Percentiles rank a stretch among this genome's conserved stretches.
Conservation (phyloP, 37 sponge, comb jelly and placozoan species). For the Tethya wilhelma region DNA sequence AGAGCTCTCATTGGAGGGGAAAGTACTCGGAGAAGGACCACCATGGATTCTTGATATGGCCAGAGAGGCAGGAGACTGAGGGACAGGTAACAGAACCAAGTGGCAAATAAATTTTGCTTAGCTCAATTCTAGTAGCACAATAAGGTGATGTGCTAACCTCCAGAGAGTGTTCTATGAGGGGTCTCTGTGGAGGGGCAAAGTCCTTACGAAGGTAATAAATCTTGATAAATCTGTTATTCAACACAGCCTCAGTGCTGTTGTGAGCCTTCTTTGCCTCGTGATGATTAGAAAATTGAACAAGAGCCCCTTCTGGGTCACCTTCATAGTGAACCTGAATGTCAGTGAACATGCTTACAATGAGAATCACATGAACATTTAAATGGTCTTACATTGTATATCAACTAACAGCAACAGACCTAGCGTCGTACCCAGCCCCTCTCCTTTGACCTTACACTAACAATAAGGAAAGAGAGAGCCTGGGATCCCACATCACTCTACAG, state of each 20-base stretch:
- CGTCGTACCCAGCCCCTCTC: not conserved
- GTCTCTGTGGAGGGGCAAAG: not conserved
- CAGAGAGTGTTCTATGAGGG: constrained; percentile 2
- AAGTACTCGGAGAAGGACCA: not conserved
- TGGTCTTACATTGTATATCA: not conserved
- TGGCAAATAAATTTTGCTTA: not conserved
- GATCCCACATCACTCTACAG: no score
- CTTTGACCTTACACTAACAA: not conserved
- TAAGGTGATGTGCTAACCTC: constrained; percentile 18
- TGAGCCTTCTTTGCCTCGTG: constrained; percentile 85
- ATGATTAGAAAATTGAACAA: constrained; percentile 80
- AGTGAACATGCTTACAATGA: not conserved
- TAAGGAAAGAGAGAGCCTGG: not conserved
- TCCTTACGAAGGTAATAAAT: constrained; percentile 65
- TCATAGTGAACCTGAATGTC: constrained; percentile 78
- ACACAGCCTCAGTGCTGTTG: constrained; percentile 85
- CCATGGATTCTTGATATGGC: constrained; percentile 5
- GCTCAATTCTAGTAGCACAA: no score
- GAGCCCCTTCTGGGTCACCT: constrained; percentile 84
- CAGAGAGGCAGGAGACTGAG: constrained; percentile 12
- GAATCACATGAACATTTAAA: not conserved
- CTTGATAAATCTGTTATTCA: constrained; percentile 83
- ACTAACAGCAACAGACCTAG: not conserved
- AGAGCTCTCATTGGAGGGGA: constrained; percentile 3
- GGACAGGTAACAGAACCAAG: not conserved